Evolutionary conservation across 2,113 vertebrate genomes (phyloP).

Genomic region (Spermophilus dauricus): DNA sequence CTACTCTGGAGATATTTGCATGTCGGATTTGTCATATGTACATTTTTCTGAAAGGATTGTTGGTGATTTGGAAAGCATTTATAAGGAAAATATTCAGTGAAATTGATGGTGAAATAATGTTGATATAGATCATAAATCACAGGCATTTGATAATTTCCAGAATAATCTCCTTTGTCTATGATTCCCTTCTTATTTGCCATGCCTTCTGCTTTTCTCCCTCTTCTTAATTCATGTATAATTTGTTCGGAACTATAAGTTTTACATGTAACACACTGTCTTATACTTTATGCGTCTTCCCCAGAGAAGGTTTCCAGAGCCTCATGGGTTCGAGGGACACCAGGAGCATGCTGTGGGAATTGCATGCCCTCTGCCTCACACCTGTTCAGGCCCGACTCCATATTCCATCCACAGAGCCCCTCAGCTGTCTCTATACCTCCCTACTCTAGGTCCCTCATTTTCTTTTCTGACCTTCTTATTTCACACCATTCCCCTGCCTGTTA

Average conservation of each 20-base stretch:
- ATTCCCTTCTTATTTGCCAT: background rate
- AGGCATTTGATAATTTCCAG: background rate
- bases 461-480: background rate
- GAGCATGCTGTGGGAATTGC: background rate
- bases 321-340: background rate
- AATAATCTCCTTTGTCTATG: background rate
- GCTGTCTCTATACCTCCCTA: background rate
- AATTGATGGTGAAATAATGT: background rate
- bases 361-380: too few species aligned
- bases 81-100: background rate
- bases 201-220: background rate
- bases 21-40: background rate
- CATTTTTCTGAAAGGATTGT: slow-evolving; percentile 31
- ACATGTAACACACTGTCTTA: background rate
- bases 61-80: background rate
- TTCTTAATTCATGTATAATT: background rate
- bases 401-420: background rate
- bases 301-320: background rate
- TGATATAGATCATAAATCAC: background rate
- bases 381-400: background rate
- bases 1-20: background rate
- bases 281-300: background rate
- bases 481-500: background rate
- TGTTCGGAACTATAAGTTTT: background rate
- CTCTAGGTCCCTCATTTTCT: background rate